phyloP scores from a whole-genome alignment of 2,888 invertebrate genomes.

The Oeneis ivallda region DNA sequence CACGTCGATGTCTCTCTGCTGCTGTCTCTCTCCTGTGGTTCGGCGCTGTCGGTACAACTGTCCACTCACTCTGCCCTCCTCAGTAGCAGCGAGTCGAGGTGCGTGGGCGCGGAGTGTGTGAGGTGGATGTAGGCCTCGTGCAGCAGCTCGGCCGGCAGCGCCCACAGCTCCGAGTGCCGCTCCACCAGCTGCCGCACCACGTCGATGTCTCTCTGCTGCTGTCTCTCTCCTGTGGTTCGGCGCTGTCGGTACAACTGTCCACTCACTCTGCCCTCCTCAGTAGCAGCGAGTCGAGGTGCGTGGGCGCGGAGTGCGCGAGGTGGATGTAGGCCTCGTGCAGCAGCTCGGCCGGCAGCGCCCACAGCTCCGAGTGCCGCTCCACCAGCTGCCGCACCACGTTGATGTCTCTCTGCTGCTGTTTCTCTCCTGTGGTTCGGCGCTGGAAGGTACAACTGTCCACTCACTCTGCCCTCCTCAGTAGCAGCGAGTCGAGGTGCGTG shows the following conservation, averaged over 20 bases:
- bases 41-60: no score
- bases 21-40: no score
- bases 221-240: no score
- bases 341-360: slow-evolving; percentile 87
- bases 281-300: slow-evolving; percentile 86
- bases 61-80: slow-evolving; percentile 74
- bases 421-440: slow-evolving; percentile 88
- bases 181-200: slow-evolving; percentile 39
- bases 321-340: slow-evolving; percentile 93
- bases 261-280: slow-evolving; percentile 77
- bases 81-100: slow-evolving; percentile 85
- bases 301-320: slow-evolving; percentile 92
- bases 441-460: slow-evolving; percentile 49
- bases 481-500: slow-evolving; percentile 85
- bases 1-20: neutral
- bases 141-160: slow-evolving; percentile 89
- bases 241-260: neutral
- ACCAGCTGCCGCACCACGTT: slow-evolving; percentile 88
- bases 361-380: slow-evolving; percentile 85
- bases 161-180: no score
- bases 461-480: no score
- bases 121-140: slow-evolving; percentile 93
- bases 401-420: slow-evolving; percentile 89
- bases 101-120: slow-evolving; percentile 91
- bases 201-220: no score